A percentile compares a stretch with the other conserved stretches of the same genome.
Evolutionary conservation across 2,113 vertebrate species (phyloP).

Genomic region (Jacana jacana): DNA sequence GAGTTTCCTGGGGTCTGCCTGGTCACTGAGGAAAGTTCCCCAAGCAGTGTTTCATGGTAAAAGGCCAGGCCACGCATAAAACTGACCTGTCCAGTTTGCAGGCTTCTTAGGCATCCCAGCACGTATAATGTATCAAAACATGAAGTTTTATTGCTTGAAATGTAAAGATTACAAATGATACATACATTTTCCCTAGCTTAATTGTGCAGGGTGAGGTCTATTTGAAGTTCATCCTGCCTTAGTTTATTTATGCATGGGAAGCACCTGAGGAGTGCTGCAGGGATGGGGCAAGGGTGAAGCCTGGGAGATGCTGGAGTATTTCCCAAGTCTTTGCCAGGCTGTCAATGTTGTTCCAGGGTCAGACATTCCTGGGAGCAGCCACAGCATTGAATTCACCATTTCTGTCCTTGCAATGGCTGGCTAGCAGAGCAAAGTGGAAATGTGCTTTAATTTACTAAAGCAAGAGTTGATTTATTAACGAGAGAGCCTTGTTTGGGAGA

Average conservation of each 20-base stretch:
- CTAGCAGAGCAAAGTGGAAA: background rate
- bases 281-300: rapidly evolving
- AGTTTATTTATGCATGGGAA: background rate
- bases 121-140: background rate
- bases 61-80: background rate
- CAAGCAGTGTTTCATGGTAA: background rate
- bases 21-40: background rate
- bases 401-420: background rate
- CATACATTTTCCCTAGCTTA: background rate
- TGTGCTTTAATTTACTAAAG: background rate
- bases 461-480: background rate
- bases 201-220: background rate
- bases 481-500: background rate
- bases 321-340: background rate
- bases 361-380: background rate
- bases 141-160: slow-evolving; percentile 1
- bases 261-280: background rate
- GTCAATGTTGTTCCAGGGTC: background rate
- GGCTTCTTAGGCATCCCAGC: background rate
- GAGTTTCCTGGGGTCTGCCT: background rate
- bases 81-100: background rate
- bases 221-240: background rate
- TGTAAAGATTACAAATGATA: background rate
- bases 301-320: background rate
- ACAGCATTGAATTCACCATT: background rate